These are phyloP conservation scores for Aphaenogaster floridana DNA, from an alignment of 1,140 invertebrate genomes.

Conservation along the genomic window DNA sequence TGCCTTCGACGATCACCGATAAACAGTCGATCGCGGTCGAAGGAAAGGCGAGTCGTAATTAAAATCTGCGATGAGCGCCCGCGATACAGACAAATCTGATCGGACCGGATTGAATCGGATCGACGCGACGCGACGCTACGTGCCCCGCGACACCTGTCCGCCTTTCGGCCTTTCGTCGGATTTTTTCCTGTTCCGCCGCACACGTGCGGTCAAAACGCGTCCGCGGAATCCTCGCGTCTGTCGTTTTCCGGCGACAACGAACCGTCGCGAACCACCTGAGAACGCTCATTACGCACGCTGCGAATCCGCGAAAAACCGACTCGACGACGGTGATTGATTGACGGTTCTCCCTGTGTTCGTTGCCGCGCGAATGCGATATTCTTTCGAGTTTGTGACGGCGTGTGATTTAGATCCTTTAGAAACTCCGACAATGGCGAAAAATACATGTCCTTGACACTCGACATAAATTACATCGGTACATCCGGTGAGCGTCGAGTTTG, in stretches of 20 bases:
- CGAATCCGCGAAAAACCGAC: not conserved
- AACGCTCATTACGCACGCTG: constrained; percentile 29
- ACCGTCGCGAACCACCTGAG: constrained; percentile 28
- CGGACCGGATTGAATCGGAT: constrained; percentile 17
- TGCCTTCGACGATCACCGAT: constrained; percentile 9
- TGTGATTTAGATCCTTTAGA: constrained; percentile 27
- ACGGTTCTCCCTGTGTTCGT: not conserved
- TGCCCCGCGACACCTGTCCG: constrained; percentile 35
- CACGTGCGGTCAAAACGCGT: not conserved
- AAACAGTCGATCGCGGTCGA: constrained; percentile 1
- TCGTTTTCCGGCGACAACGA: constrained; percentile 35
- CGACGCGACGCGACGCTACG: not conserved
- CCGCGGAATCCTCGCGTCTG: not conserved
- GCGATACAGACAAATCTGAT: constrained; percentile 36
- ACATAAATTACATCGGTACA: constrained; percentile 10
- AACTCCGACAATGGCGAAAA: constrained; percentile 18
- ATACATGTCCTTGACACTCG: not conserved
- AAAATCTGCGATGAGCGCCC: constrained; percentile 34
- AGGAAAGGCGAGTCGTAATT: constrained; percentile 43
- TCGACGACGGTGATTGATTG: constrained; percentile 33
- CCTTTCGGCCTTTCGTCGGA: not conserved
- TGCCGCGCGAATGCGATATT: not conserved
- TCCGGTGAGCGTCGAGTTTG: not conserved
- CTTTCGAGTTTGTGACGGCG: not conserved
- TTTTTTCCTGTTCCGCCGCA: not conserved